These are phyloP conservation scores for Furcula furcula DNA, from an alignment of 2,888 invertebrate species.

Conservation along the genomic window DNA sequence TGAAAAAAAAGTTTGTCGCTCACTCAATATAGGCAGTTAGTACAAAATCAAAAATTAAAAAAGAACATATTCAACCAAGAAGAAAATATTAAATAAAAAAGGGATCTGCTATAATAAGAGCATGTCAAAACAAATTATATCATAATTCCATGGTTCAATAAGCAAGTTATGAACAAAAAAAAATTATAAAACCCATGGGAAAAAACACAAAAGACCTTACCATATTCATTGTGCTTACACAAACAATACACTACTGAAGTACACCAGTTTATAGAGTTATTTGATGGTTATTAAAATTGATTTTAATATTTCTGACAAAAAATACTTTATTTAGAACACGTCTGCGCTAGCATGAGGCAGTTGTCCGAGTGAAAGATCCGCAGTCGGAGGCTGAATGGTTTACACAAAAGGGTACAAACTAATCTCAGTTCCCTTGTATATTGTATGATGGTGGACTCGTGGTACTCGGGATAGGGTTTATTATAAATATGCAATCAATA, in stretches of 20 bases:
- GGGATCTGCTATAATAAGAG: conserved; percentile 55
- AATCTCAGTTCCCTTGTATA: conserved; percentile 50
- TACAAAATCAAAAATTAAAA: conserved; percentile 2
- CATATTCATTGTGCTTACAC: conserved; percentile 72
- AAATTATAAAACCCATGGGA: conserved; percentile 53
- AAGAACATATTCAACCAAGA: conserved; percentile 16
- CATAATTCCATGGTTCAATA: conserved; percentile 76
- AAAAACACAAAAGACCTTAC: conserved; percentile 70
- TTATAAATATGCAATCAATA: conserved; percentile 63
- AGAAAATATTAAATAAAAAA: conserved; percentile 30
- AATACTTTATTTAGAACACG: conserved; percentile 50
- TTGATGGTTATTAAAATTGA: conserved; percentile 48
- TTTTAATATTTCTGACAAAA: conserved; percentile 44
- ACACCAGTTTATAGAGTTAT: conserved; percentile 58
- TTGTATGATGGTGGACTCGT: conserved; percentile 45
- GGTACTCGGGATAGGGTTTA: conserved; percentile 63
- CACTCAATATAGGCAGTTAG: conserved; percentile 3
- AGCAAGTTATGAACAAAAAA: conserved; percentile 48
- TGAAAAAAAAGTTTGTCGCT: conserved; percentile 14
- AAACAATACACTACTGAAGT: conserved; percentile 63
- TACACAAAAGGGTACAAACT: conserved; percentile 66
- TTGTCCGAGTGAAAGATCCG: conserved; percentile 64
- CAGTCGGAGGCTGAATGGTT: conserved; percentile 47
- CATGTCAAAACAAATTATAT: conserved; percentile 80
- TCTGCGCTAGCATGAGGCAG: conserved; percentile 60